Evolutionary conservation across 64 coral and sea anemone species (phyloP).

Genomic region (Stichodactyla mertensii): DNA sequence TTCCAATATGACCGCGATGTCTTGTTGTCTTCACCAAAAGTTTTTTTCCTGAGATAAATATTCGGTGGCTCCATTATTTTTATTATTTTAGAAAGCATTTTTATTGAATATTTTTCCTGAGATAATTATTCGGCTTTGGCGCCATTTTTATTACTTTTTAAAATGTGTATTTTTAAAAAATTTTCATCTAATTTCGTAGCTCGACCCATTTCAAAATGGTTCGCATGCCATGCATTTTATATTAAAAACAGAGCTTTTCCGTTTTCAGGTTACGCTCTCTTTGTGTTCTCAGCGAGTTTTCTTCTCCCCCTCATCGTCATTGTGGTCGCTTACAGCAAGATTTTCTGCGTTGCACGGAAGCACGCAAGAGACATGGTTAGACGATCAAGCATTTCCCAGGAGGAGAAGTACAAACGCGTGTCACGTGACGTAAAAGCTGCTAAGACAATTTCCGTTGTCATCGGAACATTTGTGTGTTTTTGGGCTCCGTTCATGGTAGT

Average conservation of each 20-base stretch:
- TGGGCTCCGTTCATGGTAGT: slow-evolving; percentile 80
- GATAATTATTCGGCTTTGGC: too few relatives aligned
- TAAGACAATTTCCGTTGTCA: slow-evolving; percentile 79
- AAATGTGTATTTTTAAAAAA: too few relatives aligned
- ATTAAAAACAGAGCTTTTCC: neutral
- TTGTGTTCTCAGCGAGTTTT: slow-evolving; percentile 61
- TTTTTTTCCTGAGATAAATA: too few relatives aligned
- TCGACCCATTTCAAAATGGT: too few relatives aligned
- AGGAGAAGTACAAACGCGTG: slow-evolving; percentile 35
- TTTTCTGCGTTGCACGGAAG: slow-evolving; percentile 61
- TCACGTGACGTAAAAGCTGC: slow-evolving; percentile 73
- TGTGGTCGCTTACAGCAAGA: slow-evolving; percentile 65
- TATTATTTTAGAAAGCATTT: too few relatives aligned
- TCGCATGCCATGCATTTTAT: too few relatives aligned
- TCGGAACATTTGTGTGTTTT: slow-evolving; percentile 77
- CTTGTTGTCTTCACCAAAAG: too few relatives aligned
- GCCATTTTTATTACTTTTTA: too few relatives aligned
- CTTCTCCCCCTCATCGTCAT: slow-evolving; percentile 62
- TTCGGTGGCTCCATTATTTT: too few relatives aligned
- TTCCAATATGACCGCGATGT: too few relatives aligned
- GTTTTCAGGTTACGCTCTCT: slow-evolving; percentile 57
- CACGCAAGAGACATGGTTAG: slow-evolving; percentile 50
- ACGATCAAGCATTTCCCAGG: neutral
- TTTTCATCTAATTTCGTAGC: too few relatives aligned
- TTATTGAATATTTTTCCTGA: too few relatives aligned